These are phyloP conservation scores for Harpagus bidentatus DNA, from an alignment of 2,113 vertebrate species.

Conservation along the genomic window DNA sequence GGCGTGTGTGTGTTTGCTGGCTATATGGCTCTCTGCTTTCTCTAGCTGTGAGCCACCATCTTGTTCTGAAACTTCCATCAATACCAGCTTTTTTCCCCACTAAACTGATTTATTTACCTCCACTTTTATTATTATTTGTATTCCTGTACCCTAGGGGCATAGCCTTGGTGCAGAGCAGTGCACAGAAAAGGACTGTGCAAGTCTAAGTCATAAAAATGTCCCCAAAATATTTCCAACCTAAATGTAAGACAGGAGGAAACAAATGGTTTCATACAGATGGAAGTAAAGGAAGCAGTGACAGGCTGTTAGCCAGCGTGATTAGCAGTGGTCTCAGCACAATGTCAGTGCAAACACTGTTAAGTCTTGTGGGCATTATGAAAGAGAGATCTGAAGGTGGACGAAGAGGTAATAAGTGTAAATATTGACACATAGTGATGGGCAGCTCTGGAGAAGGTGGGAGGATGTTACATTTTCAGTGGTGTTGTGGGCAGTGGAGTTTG, in stretches of 20 bases:
- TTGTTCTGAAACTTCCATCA: not conserved
- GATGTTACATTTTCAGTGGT: not conserved
- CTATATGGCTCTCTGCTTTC: not conserved
- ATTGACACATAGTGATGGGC: fast-evolving
- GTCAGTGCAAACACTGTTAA: not conserved
- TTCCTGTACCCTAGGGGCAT: not conserved
- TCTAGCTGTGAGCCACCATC: not conserved
- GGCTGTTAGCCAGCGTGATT: fast-evolving
- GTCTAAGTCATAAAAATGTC: not conserved
- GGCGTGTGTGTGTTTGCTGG: not conserved
- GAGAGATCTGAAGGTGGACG: not conserved
- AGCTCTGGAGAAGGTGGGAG: not conserved
- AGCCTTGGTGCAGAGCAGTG: not conserved
- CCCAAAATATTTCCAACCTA: not conserved
- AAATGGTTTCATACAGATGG: fast-evolving
- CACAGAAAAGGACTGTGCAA: not conserved
- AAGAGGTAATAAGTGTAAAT: not conserved
- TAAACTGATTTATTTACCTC: not conserved
- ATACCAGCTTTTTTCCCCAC: not conserved
- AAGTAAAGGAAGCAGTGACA: not conserved
- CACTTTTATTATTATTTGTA: not conserved
- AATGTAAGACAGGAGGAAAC: not conserved
- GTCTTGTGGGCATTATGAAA: not conserved
- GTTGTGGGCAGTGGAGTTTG: not conserved
- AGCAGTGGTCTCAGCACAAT: fast-evolving